Evolutionary conservation across 2,113 vertebrate genomes (phyloP).

Genomic region (Hydrolagus affinis): DNA sequence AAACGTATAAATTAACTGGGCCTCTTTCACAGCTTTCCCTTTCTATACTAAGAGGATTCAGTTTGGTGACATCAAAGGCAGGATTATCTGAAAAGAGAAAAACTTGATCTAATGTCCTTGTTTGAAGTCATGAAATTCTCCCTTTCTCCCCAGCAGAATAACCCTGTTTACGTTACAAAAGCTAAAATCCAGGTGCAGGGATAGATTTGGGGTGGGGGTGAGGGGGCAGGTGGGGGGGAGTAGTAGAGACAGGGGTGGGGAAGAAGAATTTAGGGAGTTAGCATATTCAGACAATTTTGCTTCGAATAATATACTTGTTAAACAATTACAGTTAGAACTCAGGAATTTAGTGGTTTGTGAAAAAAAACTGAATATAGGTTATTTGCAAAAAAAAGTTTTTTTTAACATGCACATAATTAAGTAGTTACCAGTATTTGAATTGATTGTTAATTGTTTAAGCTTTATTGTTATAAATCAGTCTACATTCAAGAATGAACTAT

Average conservation of each 20-base stretch:
- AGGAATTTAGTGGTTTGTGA: conserved; percentile 43
- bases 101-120: conserved; percentile 77
- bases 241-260: conserved; percentile 33
- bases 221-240: conserved; percentile 34
- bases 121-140: conserved; percentile 82
- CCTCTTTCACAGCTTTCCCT: conserved; percentile 62
- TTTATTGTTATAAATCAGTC: neutral
- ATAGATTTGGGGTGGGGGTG: conserved; percentile 33
- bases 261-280: conserved; percentile 35
- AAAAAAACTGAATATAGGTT: conserved; percentile 33
- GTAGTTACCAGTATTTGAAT: no score
- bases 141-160: conserved; percentile 49
- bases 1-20: conserved; percentile 63
- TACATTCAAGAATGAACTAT: neutral
- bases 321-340: conserved; percentile 44
- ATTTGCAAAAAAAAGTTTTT: conserved; percentile 41
- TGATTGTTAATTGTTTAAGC: neutral
- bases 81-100: conserved; percentile 75
- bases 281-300: conserved; percentile 40
- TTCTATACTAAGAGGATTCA: conserved; percentile 71
- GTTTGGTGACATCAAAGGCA: conserved; percentile 81
- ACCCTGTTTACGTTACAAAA: conserved; percentile 49
- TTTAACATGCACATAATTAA: neutral
- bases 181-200: conserved; percentile 54
- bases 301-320: conserved; percentile 43